phyloP scores from a whole-genome alignment of 2,888 invertebrate species.

The Ormyrus nitidulus region DNA sequence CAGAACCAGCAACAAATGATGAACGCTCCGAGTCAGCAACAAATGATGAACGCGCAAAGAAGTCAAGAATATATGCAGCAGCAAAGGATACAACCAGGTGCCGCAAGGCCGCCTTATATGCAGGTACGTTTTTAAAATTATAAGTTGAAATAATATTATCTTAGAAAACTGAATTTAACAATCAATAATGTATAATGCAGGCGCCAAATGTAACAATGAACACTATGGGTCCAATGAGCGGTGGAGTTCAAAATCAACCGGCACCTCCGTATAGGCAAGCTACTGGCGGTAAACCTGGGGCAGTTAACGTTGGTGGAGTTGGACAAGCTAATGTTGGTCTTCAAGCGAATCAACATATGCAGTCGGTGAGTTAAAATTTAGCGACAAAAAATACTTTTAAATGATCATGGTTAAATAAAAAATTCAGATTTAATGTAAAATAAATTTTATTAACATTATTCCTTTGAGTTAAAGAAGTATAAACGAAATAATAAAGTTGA shows the following conservation, averaged over 20 bases:
- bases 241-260: slow-evolving; percentile 79
- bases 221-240: slow-evolving; percentile 80
- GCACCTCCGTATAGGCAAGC: slow-evolving; percentile 87
- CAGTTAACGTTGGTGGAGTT: slow-evolving; percentile 71
- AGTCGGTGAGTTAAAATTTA: slow-evolving; percentile 74
- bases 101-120: slow-evolving; percentile 81
- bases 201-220: slow-evolving; percentile 93
- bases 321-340: slow-evolving; percentile 71
- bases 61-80: slow-evolving; percentile 79
- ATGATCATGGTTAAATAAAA: not conserved
- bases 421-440: no score
- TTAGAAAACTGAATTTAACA: not conserved
- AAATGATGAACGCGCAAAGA: slow-evolving; percentile 80
- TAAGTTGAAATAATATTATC: not conserved
- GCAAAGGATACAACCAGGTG: slow-evolving; percentile 78
- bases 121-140: slow-evolving; percentile 75
- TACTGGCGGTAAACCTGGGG: slow-evolving; percentile 73
- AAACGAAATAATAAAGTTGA: no score
- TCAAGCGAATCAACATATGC: slow-evolving; percentile 81
- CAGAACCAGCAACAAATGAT: slow-evolving; percentile 74
- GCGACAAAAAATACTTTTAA: slow-evolving; percentile 29
- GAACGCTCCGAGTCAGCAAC: slow-evolving; percentile 76
- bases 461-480: no score
- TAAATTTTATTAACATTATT: no score
- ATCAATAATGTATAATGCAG: slow-evolving; percentile 67